Conservation (phyloP, 2,888 invertebrate species). For the Cryptophagus acutangulus region DNA sequence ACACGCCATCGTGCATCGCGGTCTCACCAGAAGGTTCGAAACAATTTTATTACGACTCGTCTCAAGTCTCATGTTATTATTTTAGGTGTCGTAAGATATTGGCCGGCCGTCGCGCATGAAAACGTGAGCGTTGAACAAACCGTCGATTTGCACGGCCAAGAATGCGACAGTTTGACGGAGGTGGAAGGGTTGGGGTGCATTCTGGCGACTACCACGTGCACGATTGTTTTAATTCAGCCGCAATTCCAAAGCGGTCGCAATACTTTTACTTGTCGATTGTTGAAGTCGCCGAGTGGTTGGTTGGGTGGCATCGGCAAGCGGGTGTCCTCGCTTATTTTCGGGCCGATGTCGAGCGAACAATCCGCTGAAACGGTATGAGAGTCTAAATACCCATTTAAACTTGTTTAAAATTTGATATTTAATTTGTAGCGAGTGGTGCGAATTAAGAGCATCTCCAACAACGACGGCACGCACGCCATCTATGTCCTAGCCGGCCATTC, state of each 20-base stretch:
- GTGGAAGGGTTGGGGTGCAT: slow-evolving; percentile 71
- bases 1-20: slow-evolving; percentile 77
- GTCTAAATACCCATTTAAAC: slow-evolving; percentile 1
- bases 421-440: slow-evolving; percentile 58
- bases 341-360: slow-evolving; percentile 60
- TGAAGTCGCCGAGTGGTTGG: slow-evolving; percentile 75
- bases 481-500: slow-evolving; percentile 71
- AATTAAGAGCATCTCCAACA: slow-evolving; percentile 53
- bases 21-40: slow-evolving; percentile 80
- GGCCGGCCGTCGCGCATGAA: slow-evolving; percentile 86
- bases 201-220: slow-evolving; percentile 88
- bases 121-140: slow-evolving; percentile 78
- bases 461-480: slow-evolving; percentile 54
- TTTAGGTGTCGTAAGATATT: slow-evolving; percentile 77
- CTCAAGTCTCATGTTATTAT: slow-evolving; percentile 4
- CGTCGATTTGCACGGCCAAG: slow-evolving; percentile 83
- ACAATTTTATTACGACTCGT: slow-evolving; percentile 2
- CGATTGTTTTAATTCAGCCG: slow-evolving; percentile 68
- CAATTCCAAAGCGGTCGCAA: slow-evolving; percentile 63
- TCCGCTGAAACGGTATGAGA: slow-evolving; percentile 58
- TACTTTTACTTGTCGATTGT: slow-evolving; percentile 60
- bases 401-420: slow-evolving; percentile 1
- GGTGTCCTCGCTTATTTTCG: slow-evolving; percentile 78
- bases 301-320: slow-evolving; percentile 81
- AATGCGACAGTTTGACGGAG: slow-evolving; percentile 70